These are phyloP conservation scores for Mobula hypostoma DNA, from an alignment of 2,113 vertebrate species.

Conservation along the genomic window DNA sequence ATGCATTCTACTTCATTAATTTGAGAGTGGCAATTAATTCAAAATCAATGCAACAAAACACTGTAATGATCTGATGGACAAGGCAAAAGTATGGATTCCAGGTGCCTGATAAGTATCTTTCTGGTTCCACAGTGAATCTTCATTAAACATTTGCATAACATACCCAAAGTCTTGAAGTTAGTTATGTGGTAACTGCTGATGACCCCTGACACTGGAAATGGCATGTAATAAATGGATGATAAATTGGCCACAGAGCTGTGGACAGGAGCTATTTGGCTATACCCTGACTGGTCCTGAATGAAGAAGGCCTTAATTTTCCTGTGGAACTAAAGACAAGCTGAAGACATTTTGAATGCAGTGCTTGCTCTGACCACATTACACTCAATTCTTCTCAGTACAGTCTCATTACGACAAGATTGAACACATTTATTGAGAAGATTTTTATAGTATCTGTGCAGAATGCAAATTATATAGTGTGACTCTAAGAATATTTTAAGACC, in stretches of 20 bases:
- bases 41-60: not conserved
- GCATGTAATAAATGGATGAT: not conserved
- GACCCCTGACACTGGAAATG: not conserved
- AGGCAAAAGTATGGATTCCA: not conserved
- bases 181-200: not conserved
- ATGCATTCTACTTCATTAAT: not conserved
- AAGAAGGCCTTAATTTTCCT: not conserved
- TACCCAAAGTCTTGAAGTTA: not conserved
- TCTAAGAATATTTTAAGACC: not conserved
- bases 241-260: not conserved
- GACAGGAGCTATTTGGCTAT: not conserved
- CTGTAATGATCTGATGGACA: not conserved
- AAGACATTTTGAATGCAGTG: not conserved
- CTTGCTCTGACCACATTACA: not conserved
- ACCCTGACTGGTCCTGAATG: not conserved
- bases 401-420: not conserved
- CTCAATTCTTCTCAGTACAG: not conserved
- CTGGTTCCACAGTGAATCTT: not conserved
- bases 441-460: not conserved
- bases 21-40: not conserved
- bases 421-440: not conserved
- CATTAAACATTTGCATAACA: not conserved
- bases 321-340: not conserved
- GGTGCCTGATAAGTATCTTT: not conserved
- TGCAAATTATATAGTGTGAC: not conserved